These are phyloP conservation scores for Melanaphis sacchari DNA, from an alignment of 1,140 invertebrate genomes.

Conservation along the genomic window DNA sequence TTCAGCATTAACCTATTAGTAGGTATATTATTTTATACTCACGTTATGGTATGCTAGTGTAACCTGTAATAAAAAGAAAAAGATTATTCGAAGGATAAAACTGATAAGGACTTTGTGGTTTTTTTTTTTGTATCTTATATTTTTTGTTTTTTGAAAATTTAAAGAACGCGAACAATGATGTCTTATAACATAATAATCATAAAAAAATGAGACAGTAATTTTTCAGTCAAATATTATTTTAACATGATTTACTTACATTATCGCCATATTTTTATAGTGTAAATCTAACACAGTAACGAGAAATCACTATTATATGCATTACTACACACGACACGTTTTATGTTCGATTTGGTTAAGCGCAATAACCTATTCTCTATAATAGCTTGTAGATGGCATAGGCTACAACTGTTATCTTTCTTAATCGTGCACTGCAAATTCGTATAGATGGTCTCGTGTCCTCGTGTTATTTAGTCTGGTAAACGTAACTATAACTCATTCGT, in stretches of 20 bases:
- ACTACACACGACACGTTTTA: neutral
- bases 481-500: neutral
- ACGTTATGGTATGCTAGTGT: neutral
- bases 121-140: neutral
- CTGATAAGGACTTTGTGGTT: neutral
- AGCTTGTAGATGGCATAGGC: neutral
- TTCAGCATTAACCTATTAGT: neutral
- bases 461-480: neutral
- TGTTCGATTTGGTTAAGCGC: neutral
- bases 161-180: neutral
- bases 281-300: neutral
- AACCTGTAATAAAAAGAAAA: neutral
- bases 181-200: neutral
- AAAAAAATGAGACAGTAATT: neutral
- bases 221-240: neutral
- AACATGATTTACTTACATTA: neutral
- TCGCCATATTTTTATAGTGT: neutral
- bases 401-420: neutral
- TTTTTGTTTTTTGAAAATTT: neutral
- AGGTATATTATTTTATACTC: neutral
- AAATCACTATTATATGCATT: neutral
- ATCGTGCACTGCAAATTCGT: neutral
- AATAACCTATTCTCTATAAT: neutral
- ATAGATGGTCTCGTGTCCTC: neutral
- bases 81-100: neutral